Evolutionary conservation across 2,888 invertebrate genomes (phyloP), one percentile per base, ranked within the genome.

Genomic region (Cerastis leucographa): DNA sequence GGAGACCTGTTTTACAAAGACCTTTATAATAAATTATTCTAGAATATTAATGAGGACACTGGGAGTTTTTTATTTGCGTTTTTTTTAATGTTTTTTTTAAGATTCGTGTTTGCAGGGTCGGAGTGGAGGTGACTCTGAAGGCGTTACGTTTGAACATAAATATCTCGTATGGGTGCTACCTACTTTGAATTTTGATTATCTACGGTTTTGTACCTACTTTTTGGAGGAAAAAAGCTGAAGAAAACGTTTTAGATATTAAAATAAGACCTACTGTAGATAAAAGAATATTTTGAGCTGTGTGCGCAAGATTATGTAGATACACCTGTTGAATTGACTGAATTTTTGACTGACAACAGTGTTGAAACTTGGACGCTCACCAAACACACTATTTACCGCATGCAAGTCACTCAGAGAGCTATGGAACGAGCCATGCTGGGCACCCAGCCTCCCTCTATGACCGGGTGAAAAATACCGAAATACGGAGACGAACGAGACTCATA

Each of bases 1-100:
- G 90, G 92, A 93, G 93, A 96, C 95, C 94, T 94, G 96, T 95
- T 95, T 94, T 91, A 93, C 92, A 93, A 93, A 94, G 93, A 93
- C 90, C 91, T 92, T 91, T 91, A 92, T 91, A 87, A 88, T 78
- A 78, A 79, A 78, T 80, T 79, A 78, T 91, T 90, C 92, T 90
- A 89, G 92, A 92, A 94, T 93, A 92, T 88, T 94, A 94, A 95
- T 93, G 93, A 94, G 93, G 91, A 92, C 91, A 91, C 91, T 90
- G 89, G 92, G 92, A 93, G 84, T 85, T 85, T 83, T 87, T 81
- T 88, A 86, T 89, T 91, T 91, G 89, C 88, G 81, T 84, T 85
- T 84, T 86, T 88, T 54, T 73, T 74, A 69, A 66, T 88, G 73
- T 85, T 86, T 61, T 76, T 72, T 83, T 85, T 51, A 78, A 78